These are phyloP conservation scores for Pollenia labialis DNA, from an alignment of 2,888 invertebrate genomes.

Conservation along the genomic window DNA sequence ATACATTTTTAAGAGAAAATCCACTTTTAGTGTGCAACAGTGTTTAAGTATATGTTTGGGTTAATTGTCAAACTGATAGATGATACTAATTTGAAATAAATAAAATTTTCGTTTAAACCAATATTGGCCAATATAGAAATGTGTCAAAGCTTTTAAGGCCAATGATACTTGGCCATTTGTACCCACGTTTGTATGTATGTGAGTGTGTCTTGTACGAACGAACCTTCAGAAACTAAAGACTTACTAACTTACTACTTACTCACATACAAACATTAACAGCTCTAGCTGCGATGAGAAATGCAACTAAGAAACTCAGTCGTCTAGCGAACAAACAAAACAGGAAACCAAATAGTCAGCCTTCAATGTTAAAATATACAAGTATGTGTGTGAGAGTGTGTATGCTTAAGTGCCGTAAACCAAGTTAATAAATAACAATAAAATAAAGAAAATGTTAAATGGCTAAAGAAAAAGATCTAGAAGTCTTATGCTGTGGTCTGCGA, in stretches of 20 bases:
- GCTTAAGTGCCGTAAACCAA: slow-evolving; percentile 42
- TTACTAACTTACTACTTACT: neutral
- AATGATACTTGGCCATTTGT: slow-evolving; percentile 46
- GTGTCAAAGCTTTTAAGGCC: slow-evolving; percentile 59
- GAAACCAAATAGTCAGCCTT: slow-evolving; percentile 62
- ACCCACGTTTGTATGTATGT: slow-evolving; percentile 20
- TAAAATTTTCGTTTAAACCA: slow-evolving; percentile 56
- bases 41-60: neutral
- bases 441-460: slow-evolving; percentile 68
- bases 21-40: neutral
- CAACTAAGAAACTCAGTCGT: slow-evolving; percentile 43
- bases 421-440: slow-evolving; percentile 69
- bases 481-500: slow-evolving; percentile 61
- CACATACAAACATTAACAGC: neutral
- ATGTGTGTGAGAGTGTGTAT: neutral
- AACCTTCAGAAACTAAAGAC: neutral
- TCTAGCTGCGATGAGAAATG: slow-evolving; percentile 12
- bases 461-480: slow-evolving; percentile 62
- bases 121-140: slow-evolving; percentile 59
- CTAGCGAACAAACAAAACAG: slow-evolving; percentile 31
- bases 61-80: slow-evolving; percentile 59
- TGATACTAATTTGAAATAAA: slow-evolving; percentile 64
- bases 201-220: slow-evolving; percentile 19
- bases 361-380: slow-evolving; percentile 31
- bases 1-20: too few relatives aligned